Evolutionary conservation across 1,140 invertebrate species (phyloP).

Genomic region (Drosophila sechellia): DNA sequence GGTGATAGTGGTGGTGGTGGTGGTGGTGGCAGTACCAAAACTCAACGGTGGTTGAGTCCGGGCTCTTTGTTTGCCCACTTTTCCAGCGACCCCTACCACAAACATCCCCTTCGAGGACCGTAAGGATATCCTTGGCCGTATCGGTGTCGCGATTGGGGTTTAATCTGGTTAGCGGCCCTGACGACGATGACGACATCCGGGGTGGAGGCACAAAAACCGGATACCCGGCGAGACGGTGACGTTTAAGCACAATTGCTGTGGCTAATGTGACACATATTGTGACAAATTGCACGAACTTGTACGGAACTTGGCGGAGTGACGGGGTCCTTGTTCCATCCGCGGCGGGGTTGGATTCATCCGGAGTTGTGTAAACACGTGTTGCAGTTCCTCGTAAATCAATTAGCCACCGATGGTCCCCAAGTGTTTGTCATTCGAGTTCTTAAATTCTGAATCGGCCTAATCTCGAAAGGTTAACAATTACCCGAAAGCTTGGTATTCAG

Average conservation of each 20-base stretch:
- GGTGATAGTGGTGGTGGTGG: neutral
- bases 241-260: conserved; percentile 84
- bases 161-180: conserved; percentile 78
- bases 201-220: conserved; percentile 11
- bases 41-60: conserved; percentile 37
- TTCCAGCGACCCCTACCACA: conserved; percentile 27
- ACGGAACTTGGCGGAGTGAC: conserved; percentile 2
- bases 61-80: conserved; percentile 66
- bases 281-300: conserved; percentile 81
- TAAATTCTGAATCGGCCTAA: neutral
- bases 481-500: neutral
- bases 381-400: conserved; percentile 47
- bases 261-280: conserved; percentile 85
- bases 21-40: conserved; percentile 11
- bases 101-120: conserved; percentile 10
- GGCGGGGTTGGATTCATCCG: conserved; percentile 25
- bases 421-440: conserved; percentile 3
- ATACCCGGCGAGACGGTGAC: conserved; percentile 35
- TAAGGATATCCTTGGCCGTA: conserved; percentile 33
- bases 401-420: conserved; percentile 23
- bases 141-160: conserved; percentile 77
- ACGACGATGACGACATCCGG: conserved; percentile 28
- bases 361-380: conserved; percentile 72
- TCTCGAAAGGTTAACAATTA: neutral
- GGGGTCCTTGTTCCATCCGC: conserved; percentile 7